Conservation (phyloP, 2,113 vertebrate genomes). For the Caretta caretta region DNA sequence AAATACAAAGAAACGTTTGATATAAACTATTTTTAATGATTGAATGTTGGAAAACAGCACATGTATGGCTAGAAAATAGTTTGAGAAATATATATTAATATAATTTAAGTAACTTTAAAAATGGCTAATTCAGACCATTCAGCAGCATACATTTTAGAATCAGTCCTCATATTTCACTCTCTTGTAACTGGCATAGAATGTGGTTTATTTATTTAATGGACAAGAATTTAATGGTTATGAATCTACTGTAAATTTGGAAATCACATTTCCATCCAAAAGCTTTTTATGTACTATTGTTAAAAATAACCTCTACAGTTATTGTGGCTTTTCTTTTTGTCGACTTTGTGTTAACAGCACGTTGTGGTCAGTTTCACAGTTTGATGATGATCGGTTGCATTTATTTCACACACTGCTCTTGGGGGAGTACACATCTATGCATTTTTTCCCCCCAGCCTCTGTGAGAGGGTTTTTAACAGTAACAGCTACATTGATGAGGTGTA, state of each 20-base stretch:
- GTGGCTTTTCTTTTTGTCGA: too few relatives aligned
- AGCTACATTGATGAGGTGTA: not conserved
- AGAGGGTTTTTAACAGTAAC: not conserved
- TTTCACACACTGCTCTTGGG: not conserved
- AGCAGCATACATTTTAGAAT: too few relatives aligned
- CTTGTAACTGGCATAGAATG: not conserved
- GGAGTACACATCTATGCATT: not conserved
- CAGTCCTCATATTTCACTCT: too few relatives aligned
- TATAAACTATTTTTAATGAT: not conserved
- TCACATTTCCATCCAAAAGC: not conserved
- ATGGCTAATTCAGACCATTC: too few relatives aligned
- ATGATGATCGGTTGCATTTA: not conserved
- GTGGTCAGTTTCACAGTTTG: not conserved
- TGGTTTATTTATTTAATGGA: not conserved
- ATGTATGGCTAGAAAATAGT: not conserved
- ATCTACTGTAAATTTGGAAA: not conserved
- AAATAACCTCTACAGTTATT: not conserved
- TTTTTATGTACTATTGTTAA: not conserved
- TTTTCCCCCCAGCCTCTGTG: not conserved
- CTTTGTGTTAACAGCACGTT: not conserved
- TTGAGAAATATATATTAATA: not conserved
- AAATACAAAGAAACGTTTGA: not conserved
- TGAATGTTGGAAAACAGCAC: not conserved
- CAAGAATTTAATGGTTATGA: not conserved
- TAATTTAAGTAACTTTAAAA: not conserved